Percentiles rank a stretch among this genome's conserved stretches.
phyloP scores from a whole-genome alignment of 2,113 vertebrate genomes.

The Chaetops frenatus region DNA sequence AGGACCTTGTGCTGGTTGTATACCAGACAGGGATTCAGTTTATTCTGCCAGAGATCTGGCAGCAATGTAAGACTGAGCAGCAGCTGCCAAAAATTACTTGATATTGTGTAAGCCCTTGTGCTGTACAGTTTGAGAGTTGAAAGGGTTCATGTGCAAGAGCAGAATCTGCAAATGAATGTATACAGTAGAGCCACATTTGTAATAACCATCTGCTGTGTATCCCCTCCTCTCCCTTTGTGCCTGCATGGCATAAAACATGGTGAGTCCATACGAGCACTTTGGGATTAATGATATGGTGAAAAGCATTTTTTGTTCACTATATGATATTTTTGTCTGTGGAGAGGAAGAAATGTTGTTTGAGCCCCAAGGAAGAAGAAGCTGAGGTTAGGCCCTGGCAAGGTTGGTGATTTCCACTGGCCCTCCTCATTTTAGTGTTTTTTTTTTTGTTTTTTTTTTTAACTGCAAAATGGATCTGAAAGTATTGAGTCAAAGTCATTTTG shows the following conservation, averaged over 20 bases:
- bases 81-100: constrained; percentile 57
- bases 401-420: neutral
- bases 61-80: constrained; percentile 23
- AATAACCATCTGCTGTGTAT: neutral
- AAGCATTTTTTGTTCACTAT: neutral
- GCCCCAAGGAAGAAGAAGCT: neutral
- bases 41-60: constrained; percentile 33
- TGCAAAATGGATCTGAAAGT: neutral
- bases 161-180: constrained; percentile 25
- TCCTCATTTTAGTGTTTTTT: neutral
- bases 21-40: constrained; percentile 31
- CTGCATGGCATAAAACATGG: neutral
- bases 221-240: neutral
- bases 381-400: neutral
- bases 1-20: constrained; percentile 56
- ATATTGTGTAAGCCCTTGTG: constrained; percentile 46
- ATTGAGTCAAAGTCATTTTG: neutral
- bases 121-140: constrained; percentile 14
- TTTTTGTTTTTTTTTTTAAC: neutral
- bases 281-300: neutral
- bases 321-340: neutral
- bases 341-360: neutral
- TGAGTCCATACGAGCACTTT: neutral
- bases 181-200: neutral
- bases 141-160: neutral